These are phyloP conservation scores for Amphipoea oculea DNA, from an alignment of 2,888 invertebrate species.

Conservation along the genomic window DNA sequence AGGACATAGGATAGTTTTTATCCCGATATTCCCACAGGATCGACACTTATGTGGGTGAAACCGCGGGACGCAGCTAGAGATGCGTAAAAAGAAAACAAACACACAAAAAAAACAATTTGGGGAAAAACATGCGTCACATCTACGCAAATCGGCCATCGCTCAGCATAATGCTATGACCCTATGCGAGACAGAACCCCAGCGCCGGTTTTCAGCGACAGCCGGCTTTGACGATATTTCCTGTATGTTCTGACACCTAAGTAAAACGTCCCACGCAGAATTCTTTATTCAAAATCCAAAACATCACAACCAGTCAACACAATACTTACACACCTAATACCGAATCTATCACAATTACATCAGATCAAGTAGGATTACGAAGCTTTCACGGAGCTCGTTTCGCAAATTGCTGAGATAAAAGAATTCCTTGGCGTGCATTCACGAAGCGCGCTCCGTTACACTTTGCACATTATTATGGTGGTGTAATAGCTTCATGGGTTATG, in stretches of 20 bases:
- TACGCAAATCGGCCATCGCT: too few species aligned
- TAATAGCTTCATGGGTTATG: slow-evolving; percentile 64
- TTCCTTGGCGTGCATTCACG: slow-evolving; percentile 72
- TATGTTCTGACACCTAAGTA: background rate
- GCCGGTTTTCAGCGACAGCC: too few species aligned
- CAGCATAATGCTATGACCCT: too few species aligned
- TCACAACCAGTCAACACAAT: background rate
- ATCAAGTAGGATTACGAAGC: slow-evolving; percentile 67
- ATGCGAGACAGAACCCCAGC: too few species aligned
- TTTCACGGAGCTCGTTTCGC: slow-evolving; percentile 70
- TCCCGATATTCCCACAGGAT: too few species aligned
- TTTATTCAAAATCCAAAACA: background rate
- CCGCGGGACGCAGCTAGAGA: too few species aligned
- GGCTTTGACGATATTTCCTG: background rate
- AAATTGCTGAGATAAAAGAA: slow-evolving; percentile 76
- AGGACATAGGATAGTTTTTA: too few species aligned
- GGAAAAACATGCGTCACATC: too few species aligned
- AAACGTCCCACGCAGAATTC: background rate
- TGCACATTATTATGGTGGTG: slow-evolving; percentile 66
- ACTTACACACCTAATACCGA: slow-evolving; percentile 26
- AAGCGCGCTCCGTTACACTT: slow-evolving; percentile 68
- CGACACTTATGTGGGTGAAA: too few species aligned
- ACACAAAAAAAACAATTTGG: too few species aligned
- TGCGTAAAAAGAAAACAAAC: too few species aligned
- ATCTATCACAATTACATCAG: slow-evolving; percentile 67